Base-by-base conservation (phyloP, 1,140 invertebrate species). In the silkworm (Bombyx mori) region DNA sequence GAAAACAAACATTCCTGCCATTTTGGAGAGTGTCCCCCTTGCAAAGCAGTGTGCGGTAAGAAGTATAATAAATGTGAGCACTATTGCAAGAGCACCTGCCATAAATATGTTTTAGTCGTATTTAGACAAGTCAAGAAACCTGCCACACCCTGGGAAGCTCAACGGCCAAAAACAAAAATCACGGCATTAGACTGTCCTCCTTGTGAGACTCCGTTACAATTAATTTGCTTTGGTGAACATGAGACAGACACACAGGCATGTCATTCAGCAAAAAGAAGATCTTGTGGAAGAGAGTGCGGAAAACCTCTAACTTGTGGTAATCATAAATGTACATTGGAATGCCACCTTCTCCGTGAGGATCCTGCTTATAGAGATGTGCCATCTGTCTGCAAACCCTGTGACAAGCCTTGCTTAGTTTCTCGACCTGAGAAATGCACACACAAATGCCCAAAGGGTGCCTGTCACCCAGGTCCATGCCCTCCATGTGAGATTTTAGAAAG, bases 21-120 rank as follows among this genome's bases (percentile, higher is more conserved):
- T 81, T 95, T 95, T 79, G 95, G 94, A 0, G 89, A 92, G 8
- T 98, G 97, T 86, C 96, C 96, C 7, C 91, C 93, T 0, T 98
- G 97, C 78, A 88, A 87, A 45, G 92, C 94, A 71, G 83, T 91
- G 10, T 98, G 97, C 82, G 86, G 83, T 0, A 79, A 89, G 44
- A 57, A 59, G 26, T 92, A 93, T 68, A 60, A 63, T 22, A 81
- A 81, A 60, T 99, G 97, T 88, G 86, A 86, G 1, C 97, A 99
- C 81, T 74, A 81, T 0, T 98, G 97, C 84, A 89, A 90, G 49
- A 89, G 89, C 1, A 61, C 84, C 18, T 99, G 97, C 82, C 97
- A 98, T 82, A 91, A 93, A 43, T 92, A 93, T 69, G 93, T 97
- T 7, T 88, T 92, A 61, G 90, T 93, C 5, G 91, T 92, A 65